Conservation (phyloP, 2,113 vertebrate genomes). For the Bubo bubo region DNA sequence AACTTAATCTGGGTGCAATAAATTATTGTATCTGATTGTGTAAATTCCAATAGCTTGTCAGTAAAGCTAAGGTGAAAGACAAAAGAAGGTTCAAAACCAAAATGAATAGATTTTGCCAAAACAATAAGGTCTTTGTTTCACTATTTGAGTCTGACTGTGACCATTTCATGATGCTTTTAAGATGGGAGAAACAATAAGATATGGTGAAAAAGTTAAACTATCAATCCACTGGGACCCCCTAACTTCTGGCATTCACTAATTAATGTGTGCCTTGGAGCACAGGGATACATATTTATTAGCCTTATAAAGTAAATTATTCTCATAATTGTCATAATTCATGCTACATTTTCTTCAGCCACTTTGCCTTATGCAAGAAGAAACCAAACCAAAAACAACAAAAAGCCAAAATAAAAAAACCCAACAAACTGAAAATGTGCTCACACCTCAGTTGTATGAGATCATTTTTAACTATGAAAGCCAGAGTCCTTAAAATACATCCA, state of each 20-base stretch:
- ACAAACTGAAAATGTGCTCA: not conserved
- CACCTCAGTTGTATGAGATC: not conserved
- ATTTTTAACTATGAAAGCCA: not conserved
- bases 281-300: not conserved
- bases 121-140: not conserved
- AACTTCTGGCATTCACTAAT: not conserved
- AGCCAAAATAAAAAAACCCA: not conserved
- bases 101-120: not conserved
- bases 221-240: not conserved
- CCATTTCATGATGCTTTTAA: not conserved
- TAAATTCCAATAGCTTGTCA: not conserved
- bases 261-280: not conserved
- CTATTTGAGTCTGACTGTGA: not conserved
- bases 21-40: not conserved
- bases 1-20: not conserved
- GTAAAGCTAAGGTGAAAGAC: not conserved
- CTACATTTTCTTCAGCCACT: not conserved
- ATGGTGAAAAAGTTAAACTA: not conserved
- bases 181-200: not conserved
- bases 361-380: not conserved
- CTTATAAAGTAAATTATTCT: not conserved
- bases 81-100: not conserved
- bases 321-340: not conserved
- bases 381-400: not conserved
- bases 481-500: not conserved